phyloP scores from a whole-genome alignment of 2,113 vertebrate species.

The Apistogramma diplotaenia region DNA sequence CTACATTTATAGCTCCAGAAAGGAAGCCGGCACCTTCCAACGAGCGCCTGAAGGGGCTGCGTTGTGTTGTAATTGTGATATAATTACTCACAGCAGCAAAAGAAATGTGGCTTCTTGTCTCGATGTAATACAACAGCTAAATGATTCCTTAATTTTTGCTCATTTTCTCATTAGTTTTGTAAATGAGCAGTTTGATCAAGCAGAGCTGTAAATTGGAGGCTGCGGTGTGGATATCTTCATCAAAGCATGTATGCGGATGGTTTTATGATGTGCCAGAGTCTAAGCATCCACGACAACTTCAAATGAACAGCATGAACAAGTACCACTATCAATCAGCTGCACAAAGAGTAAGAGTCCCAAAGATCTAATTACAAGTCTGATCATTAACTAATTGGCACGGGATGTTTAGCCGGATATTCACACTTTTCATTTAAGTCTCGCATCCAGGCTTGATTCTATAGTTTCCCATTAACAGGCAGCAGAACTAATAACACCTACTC shows the following conservation, averaged over 20 bases:
- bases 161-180: constrained; percentile 52
- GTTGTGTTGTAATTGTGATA: constrained; percentile 2
- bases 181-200: constrained; percentile 50
- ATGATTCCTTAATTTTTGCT: constrained; percentile 34
- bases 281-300: not conserved
- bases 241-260: not conserved
- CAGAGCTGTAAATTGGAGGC: constrained; percentile 16
- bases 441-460: not conserved
- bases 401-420: not conserved
- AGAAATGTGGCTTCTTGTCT: not conserved
- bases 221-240: constrained; percentile 24
- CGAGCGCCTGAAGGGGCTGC: not conserved
- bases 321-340: constrained; percentile 10
- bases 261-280: not conserved
- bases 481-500: constrained; percentile 19
- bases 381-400: not conserved
- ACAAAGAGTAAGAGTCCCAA: not conserved
- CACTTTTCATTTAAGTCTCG: not conserved
- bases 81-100: constrained; percentile 9
- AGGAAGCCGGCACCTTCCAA: not conserved
- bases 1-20: not conserved
- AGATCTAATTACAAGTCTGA: constrained; percentile 15
- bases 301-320: not conserved
- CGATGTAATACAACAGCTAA: constrained; percentile 26
- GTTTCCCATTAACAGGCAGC: constrained; percentile 4